phyloP scores from a whole-genome alignment of 2,113 vertebrate species.

The Deroptyus accipitrinus region DNA sequence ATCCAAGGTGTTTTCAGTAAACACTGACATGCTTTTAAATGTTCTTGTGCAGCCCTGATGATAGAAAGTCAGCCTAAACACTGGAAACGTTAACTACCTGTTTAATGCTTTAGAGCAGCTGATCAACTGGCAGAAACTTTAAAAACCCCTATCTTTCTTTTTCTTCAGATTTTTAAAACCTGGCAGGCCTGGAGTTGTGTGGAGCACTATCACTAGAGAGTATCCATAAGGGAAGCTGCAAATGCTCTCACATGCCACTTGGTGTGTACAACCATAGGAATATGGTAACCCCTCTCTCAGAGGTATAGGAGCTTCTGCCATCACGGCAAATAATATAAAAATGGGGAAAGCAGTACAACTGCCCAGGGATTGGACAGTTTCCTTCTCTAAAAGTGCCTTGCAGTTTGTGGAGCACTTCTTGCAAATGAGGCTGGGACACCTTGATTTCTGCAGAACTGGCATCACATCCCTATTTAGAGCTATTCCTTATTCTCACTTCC shows the following conservation, averaged over 20 bases:
- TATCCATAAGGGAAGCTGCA: not conserved
- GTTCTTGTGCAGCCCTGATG: not conserved
- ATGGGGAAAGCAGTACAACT: not conserved
- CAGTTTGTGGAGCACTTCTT: not conserved
- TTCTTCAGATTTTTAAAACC: not conserved
- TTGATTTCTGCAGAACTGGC: not conserved
- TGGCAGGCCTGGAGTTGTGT: not conserved
- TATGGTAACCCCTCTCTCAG: not conserved
- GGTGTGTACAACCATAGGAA: not conserved
- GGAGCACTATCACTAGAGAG: not conserved
- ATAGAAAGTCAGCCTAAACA: not conserved
- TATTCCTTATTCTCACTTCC: not conserved
- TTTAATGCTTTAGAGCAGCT: not conserved
- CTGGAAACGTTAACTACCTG: not conserved
- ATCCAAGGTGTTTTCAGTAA: not conserved
- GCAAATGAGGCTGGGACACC: not conserved
- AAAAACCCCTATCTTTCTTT: not conserved
- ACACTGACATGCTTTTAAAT: not conserved
- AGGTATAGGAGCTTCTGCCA: not conserved
- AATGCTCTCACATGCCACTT: not conserved
- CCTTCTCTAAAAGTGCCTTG: not conserved
- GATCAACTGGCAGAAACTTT: not conserved
- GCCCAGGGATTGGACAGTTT: not conserved
- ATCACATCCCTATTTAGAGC: not conserved
- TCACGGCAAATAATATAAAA: not conserved